Conservation (phyloP, 1,140 invertebrate species). For the Glomeris maerens region DNA sequence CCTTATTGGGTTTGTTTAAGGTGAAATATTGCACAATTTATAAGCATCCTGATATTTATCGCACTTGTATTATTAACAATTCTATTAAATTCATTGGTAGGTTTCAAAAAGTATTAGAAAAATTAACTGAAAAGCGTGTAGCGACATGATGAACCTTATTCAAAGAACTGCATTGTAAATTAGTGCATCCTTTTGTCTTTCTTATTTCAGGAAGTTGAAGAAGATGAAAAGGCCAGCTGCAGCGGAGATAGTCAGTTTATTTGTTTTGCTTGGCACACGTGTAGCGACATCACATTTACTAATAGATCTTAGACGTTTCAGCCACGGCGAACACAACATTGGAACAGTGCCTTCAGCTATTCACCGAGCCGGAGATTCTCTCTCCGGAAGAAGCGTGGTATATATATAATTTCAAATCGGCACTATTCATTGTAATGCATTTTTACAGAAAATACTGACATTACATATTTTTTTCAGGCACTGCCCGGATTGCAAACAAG, state of each 20-base stretch:
- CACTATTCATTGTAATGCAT: not conserved
- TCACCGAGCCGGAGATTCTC: slow-evolving; percentile 40
- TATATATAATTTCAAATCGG: slow-evolving; percentile 13
- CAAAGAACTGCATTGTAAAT: no score
- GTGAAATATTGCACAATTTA: no score
- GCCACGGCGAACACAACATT: slow-evolving; percentile 26
- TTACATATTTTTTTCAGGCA: slow-evolving; percentile 14
- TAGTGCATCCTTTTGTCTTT: no score
- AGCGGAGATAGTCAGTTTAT: not conserved
- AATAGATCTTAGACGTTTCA: slow-evolving; percentile 10
- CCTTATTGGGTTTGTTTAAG: no score
- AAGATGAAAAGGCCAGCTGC: not conserved
- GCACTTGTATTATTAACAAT: no score
- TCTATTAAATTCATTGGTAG: no score
- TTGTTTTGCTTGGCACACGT: not conserved
- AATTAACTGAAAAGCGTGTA: no score
- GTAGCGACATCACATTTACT: not conserved
- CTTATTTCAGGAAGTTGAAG: no score
- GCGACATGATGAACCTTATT: no score
- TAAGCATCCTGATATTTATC: no score
- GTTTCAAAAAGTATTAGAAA: no score
- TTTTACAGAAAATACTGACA: not conserved
- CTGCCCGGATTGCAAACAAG: slow-evolving; percentile 31
- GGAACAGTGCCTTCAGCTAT: slow-evolving; percentile 36
- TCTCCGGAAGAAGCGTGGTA: slow-evolving; percentile 39